Conservation (phyloP, 37 sponge, comb jelly and placozoan genomes). For the Geodia barretti region DNA sequence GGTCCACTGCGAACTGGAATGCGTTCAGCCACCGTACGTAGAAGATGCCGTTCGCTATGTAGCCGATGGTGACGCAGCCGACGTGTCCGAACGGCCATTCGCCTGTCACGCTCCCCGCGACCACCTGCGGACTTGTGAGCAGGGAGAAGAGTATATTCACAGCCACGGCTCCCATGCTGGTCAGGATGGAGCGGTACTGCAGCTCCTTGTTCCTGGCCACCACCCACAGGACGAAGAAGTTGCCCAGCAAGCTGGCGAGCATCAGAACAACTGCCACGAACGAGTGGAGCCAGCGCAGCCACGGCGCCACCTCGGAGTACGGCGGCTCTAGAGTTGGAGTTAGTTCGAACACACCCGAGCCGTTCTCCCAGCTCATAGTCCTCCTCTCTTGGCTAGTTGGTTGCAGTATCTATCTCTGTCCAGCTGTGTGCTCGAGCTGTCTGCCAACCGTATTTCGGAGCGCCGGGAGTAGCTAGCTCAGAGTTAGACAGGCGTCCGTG, state of each 20-base stretch:
- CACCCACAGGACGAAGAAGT: background rate
- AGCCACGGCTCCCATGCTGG: conserved; percentile 4
- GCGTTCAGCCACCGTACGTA: conserved; percentile 18
- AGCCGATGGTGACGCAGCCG: conserved; percentile 12
- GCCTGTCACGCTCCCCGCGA: background rate
- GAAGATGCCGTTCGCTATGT: background rate
- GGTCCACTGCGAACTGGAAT: conserved; percentile 6
- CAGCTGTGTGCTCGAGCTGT: background rate
- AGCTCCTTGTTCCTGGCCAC: conserved; percentile 6
- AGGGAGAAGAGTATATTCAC: background rate
- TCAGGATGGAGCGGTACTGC: conserved; percentile 21
- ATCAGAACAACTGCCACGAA: background rate
- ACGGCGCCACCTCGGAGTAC: background rate
- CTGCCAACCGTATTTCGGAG: background rate
- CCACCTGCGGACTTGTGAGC: background rate
- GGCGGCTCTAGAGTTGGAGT: background rate
- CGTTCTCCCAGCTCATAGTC: background rate
- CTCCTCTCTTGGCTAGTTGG: background rate
- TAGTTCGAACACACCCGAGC: background rate
- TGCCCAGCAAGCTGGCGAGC: conserved; percentile 5
- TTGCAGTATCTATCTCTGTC: background rate
- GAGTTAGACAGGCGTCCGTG: too few species aligned
- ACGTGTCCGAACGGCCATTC: conserved; percentile 22
- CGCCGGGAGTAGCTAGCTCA: background rate
- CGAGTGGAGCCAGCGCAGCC: background rate